Percentiles rank a stretch among this genome's conserved stretches.
Evolutionary conservation across 2,113 vertebrate genomes (phyloP).

Genomic region (Aldabrachelys gigantea): DNA sequence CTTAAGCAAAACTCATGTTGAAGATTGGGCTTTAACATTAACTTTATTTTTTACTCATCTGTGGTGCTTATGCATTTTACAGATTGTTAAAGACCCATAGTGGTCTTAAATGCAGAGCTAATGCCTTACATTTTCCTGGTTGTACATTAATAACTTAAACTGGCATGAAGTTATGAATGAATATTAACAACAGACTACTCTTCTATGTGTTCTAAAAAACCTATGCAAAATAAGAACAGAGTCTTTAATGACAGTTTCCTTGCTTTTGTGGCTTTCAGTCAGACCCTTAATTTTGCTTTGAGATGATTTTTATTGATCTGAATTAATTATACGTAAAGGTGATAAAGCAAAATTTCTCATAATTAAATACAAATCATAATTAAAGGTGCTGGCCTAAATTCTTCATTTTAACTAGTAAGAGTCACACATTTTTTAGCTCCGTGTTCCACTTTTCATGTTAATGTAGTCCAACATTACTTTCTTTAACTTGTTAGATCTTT

Average conservation of each 20-base stretch:
- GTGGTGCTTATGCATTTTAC: background rate
- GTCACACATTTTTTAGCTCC: background rate
- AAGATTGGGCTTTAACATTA: background rate
- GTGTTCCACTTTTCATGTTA: background rate
- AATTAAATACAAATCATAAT: background rate
- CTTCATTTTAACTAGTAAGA: background rate
- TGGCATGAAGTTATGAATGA: constrained; percentile 55
- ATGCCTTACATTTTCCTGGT: background rate
- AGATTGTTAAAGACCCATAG: background rate
- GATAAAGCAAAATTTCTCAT: background rate
- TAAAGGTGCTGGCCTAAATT: background rate
- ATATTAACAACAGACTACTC: constrained; percentile 21
- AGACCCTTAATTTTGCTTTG: constrained; percentile 11
- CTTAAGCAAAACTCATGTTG: background rate
- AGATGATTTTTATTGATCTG: background rate
- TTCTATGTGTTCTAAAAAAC: constrained; percentile 41
- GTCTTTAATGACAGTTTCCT: constrained; percentile 1
- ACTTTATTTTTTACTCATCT: background rate
- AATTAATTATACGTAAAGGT: constrained; percentile 13
- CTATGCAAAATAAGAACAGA: constrained; percentile 17
- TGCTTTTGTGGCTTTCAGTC: constrained; percentile 1
- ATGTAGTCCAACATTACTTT: background rate
- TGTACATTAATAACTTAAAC: constrained; percentile 29
- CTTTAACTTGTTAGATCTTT: background rate
- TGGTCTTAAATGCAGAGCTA: background rate